A percentile compares a stretch with the other conserved stretches of the same genome.
These are phyloP conservation scores for Apostichopus leukothele DNA, from an alignment of 53 echinoderm and acorn worm species.

Conservation along the genomic window DNA sequence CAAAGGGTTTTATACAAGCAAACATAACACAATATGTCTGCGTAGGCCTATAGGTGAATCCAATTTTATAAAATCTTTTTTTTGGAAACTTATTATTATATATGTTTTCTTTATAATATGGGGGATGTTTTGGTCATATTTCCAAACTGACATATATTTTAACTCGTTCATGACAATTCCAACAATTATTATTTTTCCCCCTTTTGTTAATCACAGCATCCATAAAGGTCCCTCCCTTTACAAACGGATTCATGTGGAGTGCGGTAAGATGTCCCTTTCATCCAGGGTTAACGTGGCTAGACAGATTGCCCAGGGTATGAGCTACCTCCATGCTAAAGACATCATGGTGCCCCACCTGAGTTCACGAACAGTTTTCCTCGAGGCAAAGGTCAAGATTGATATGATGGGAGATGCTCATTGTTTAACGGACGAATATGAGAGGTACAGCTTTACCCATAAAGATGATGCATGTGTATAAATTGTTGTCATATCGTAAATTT, in stretches of 20 bases:
- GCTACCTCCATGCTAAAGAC: constrained; percentile 91
- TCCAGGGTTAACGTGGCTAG: constrained; percentile 79
- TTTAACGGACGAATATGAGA: constrained; percentile 68
- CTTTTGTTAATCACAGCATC: constrained; percentile 54
- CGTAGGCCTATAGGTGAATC: too few relatives aligned
- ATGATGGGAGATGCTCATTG: constrained; percentile 75
- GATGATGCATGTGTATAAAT: too few relatives aligned
- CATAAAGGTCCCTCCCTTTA: constrained; percentile 95
- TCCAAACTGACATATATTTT: not conserved
- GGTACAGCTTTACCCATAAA: constrained; percentile 16
- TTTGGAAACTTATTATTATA: too few relatives aligned
- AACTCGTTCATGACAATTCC: not conserved
- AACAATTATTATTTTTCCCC: not conserved
- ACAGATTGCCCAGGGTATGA: constrained; percentile 96
- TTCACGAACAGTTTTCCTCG: constrained; percentile 84
- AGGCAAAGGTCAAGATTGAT: constrained; percentile 94
- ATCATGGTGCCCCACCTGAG: constrained; percentile 87
- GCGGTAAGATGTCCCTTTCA: constrained; percentile 62
- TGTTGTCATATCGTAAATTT: too few relatives aligned
- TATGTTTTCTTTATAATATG: too few relatives aligned
- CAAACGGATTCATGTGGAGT: constrained; percentile 77
- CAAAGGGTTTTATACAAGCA: too few relatives aligned
- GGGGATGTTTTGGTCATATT: too few relatives aligned
- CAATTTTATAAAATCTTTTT: too few relatives aligned
- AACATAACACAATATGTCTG: too few relatives aligned